phyloP scores from a whole-genome alignment of 2,797 vertebrate species.

The Sebastes dallii region DNA sequence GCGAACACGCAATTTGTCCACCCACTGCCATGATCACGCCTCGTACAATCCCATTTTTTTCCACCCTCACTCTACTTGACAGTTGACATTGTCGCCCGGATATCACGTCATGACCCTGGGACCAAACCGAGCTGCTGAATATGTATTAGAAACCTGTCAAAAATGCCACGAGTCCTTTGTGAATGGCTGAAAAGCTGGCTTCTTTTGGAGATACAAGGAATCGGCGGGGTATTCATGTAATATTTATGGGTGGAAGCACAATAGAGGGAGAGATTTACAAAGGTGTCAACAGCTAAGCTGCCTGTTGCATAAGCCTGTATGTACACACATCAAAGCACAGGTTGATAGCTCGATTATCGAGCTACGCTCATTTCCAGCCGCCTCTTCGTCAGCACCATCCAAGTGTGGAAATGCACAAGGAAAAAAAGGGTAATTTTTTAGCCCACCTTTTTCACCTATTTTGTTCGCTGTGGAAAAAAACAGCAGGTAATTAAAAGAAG shows the following conservation, averaged over 20 bases:
- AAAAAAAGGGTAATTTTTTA: background rate
- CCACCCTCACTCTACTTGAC: background rate
- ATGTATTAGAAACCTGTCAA: constrained; percentile 27
- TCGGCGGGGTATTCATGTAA: background rate
- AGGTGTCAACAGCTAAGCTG: constrained; percentile 46
- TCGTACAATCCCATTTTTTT: background rate
- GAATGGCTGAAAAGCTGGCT: background rate
- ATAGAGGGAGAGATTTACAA: constrained; percentile 24
- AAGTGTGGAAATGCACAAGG: background rate
- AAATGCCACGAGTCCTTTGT: background rate
- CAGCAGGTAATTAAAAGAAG: constrained; percentile 38
- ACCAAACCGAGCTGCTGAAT: constrained; percentile 34
- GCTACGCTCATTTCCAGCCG: background rate
- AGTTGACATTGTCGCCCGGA: constrained; percentile 19
- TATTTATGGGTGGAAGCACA: constrained; percentile 39
- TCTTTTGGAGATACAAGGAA: constrained; percentile 1
- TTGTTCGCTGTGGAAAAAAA: background rate
- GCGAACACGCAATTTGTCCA: background rate
- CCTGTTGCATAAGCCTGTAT: constrained; percentile 48
- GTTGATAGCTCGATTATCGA: constrained; percentile 58
- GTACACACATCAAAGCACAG: constrained; percentile 45
- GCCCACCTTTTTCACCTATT: background rate
- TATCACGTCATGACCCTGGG: constrained; percentile 32
- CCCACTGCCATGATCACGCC: constrained; percentile 12
- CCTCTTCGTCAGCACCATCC: background rate